phyloP scores from a whole-genome alignment of 2,888 invertebrate species.

The Phengaris alcon region DNA sequence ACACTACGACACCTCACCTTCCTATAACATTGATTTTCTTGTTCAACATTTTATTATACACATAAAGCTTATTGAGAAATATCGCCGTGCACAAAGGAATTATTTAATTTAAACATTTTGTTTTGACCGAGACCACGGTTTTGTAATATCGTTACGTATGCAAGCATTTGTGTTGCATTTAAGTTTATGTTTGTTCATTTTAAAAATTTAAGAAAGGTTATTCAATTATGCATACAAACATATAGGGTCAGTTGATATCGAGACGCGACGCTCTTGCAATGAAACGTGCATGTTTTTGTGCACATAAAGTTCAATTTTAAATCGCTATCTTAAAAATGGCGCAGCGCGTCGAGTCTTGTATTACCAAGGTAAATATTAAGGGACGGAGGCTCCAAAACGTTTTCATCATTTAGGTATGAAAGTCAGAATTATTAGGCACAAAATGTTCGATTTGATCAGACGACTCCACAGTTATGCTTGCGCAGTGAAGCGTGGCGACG shows the following conservation, averaged over 20 bases:
- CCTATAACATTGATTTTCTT: slow-evolving; percentile 20
- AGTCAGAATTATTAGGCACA: slow-evolving; percentile 2
- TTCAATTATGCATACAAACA: no score
- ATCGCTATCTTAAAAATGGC: no score
- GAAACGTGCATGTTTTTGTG: no score
- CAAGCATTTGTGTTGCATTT: slow-evolving; percentile 1
- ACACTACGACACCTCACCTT: slow-evolving; percentile 1
- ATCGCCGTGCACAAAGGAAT: neutral
- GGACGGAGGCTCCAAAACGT: no score
- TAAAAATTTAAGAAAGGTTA: neutral
- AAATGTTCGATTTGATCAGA: slow-evolving; percentile 5
- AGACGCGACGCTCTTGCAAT: no score
- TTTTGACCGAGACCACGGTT: neutral
- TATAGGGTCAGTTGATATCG: no score
- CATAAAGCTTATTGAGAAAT: slow-evolving; percentile 19
- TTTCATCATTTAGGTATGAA: no score
- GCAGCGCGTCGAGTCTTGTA: no score
- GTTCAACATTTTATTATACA: slow-evolving; percentile 14
- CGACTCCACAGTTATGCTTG: slow-evolving; percentile 11
- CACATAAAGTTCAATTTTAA: no score
- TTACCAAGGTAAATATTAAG: no score
- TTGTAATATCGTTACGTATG: neutral
- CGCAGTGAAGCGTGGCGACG: slow-evolving; percentile 10
- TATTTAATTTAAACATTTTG: slow-evolving; percentile 10
- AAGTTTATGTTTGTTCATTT: neutral